These are phyloP conservation scores for Betta splendens DNA, from an alignment of 2,797 vertebrate genomes.

Conservation along the genomic window DNA sequence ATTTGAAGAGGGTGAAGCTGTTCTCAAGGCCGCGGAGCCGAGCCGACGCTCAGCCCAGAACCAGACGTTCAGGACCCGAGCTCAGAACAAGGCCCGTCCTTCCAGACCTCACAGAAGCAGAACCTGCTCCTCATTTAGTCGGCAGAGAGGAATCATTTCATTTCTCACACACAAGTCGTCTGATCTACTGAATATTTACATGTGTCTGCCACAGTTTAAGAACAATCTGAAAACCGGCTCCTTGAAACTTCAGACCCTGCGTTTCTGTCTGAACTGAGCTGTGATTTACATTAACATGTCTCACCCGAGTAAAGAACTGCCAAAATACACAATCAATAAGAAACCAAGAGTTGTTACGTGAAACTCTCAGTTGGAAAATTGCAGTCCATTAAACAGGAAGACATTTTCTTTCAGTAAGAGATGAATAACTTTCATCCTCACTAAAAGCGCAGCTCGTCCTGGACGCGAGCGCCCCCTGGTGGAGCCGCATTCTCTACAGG, in stretches of 20 bases:
- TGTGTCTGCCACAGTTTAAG: not conserved
- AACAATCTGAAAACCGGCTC: not conserved
- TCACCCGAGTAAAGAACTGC: too few species aligned
- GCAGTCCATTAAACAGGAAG: too few species aligned
- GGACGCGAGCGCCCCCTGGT: too few species aligned
- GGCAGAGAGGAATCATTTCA: not conserved
- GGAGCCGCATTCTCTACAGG: too few species aligned
- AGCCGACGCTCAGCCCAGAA: conserved; percentile 4
- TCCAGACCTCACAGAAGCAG: not conserved
- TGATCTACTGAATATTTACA: conserved; percentile 6
- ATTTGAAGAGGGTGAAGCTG: conserved; percentile 46
- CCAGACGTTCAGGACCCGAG: conserved; percentile 31
- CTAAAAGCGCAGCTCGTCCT: too few species aligned
- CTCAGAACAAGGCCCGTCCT: conserved; percentile 9
- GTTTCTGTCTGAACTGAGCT: not conserved
- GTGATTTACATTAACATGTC: not conserved
- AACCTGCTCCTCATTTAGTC: conserved; percentile 37
- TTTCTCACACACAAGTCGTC: not conserved
- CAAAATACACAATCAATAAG: too few species aligned
- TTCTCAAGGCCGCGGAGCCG: conserved; percentile 54
- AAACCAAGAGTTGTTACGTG: too few species aligned
- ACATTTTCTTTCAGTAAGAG: too few species aligned
- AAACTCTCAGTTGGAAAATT: too few species aligned
- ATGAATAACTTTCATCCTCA: too few species aligned
- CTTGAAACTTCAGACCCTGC: not conserved